A percentile compares a stretch with the other conserved stretches of the same genome.
These are phyloP conservation scores for Poicephalus meyeri DNA, from an alignment of 2,113 vertebrate species.

Conservation along the genomic window DNA sequence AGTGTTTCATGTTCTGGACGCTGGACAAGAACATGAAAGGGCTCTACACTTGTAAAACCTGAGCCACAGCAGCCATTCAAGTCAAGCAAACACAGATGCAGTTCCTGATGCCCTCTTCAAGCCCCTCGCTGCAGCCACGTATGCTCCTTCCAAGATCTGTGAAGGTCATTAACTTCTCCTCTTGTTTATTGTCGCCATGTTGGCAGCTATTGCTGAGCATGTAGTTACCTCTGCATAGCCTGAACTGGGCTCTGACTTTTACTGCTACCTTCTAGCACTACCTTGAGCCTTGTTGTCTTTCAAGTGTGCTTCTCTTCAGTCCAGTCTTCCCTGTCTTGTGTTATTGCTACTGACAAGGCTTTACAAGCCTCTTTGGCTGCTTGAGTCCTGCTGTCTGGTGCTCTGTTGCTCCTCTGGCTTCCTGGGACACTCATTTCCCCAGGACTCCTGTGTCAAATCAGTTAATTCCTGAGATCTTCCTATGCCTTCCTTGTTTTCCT, in stretches of 20 bases:
- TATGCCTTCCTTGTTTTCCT: neutral
- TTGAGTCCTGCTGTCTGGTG: neutral
- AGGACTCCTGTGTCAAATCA: neutral
- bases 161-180: slow-evolving; percentile 4
- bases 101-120: slow-evolving; percentile 21
- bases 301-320: neutral
- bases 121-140: neutral
- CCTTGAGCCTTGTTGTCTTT: neutral
- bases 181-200: slow-evolving; percentile 18
- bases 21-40: slow-evolving; percentile 67
- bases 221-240: neutral
- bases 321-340: neutral
- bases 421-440: neutral
- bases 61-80: neutral
- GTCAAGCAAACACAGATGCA: slow-evolving; percentile 16
- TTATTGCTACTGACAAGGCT: neutral
- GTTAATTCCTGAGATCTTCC: neutral
- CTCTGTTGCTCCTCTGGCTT: neutral
- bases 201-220: neutral
- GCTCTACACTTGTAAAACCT: slow-evolving; percentile 56
- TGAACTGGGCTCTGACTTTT: neutral
- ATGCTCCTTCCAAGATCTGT: slow-evolving; percentile 1
- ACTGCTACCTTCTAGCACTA: neutral
- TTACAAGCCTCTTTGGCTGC: neutral
- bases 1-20: slow-evolving; percentile 54